Base-by-base conservation (phyloP, 1,140 invertebrate species). In the Zaprionus taronus region DNA sequence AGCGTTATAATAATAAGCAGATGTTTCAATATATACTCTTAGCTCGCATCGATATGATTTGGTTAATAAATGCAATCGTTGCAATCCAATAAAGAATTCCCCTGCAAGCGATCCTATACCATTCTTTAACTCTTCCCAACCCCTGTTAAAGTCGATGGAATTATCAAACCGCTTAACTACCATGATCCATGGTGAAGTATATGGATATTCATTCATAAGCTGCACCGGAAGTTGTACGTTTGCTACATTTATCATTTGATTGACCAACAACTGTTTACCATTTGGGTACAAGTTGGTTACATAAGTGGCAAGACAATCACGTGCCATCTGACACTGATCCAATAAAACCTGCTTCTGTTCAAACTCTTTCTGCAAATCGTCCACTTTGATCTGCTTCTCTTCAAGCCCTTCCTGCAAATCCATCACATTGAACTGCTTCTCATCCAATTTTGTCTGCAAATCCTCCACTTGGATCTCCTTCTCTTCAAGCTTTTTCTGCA, bases 41-140 rank as follows among this genome's bases (percentile, higher is more conserved):
- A 72, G 20, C 20, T 49, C 53, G 15, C 64, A 53, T 17, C 44
- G 38, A 17, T 31, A 38, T 1, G 28, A 17, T 1, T 5, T 38
- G 5, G 69, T 72, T 5, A 72, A 9, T 12, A 41, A 34, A 51
- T 72, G 53, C 1, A 72, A 15, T 6, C 0, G 20, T 15, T 72
- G 12, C 1, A 72, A 14, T 0, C 69, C 69, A 20, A 72, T 57
- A 20, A 64, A 72, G 22, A 49, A 72, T 5, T 72, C 61, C 3
- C 38, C 20, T 7, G 20, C 6, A n/a, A 26, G 1, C 12, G 17
- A 14, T 7, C 51, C 51, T n/a, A 72, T 64, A 1, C 61, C 61
- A 12, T 56, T n/a, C 3, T 15, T 56, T 15, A 57, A 57, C 3
- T 65, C 61, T 2, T 22, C 11, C 69, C 62, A 65, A 24, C 41